Conservation (phyloP, 2,888 invertebrate genomes). For the Lithophane socia region DNA sequence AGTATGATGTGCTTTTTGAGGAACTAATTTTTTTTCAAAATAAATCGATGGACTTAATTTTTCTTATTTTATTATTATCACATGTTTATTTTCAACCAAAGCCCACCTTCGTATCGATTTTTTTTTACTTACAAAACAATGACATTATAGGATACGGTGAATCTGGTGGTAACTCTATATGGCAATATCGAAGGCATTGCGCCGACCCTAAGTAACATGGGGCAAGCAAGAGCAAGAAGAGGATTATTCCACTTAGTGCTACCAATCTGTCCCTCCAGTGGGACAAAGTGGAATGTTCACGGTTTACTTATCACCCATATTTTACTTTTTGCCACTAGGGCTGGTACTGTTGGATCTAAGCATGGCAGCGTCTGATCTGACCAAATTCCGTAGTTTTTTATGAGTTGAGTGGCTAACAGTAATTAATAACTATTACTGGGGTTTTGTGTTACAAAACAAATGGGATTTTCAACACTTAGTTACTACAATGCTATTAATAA, state of each 20-base stretch:
- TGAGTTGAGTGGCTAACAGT: too few species aligned
- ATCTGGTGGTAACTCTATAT: background rate
- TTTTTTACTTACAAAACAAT: background rate
- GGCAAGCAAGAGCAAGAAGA: too few species aligned
- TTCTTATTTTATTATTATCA: conserved; percentile 48
- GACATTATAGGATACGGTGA: background rate
- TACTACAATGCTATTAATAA: background rate
- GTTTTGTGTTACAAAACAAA: background rate
- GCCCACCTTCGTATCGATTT: background rate
- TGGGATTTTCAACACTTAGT: background rate
- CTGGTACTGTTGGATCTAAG: too few species aligned
- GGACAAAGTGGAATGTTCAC: too few species aligned
- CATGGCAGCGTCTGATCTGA: too few species aligned
- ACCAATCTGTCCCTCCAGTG: too few species aligned
- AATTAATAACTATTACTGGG: background rate
- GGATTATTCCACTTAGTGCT: too few species aligned
- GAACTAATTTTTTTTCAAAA: conserved; percentile 78
- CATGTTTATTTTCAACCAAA: conserved; percentile 2
- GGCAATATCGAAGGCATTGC: too few species aligned
- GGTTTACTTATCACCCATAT: too few species aligned
- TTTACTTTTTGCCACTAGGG: too few species aligned
- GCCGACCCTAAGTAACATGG: too few species aligned
- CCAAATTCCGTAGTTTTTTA: too few species aligned
- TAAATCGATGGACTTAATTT: conserved; percentile 81
- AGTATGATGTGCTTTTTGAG: conserved; percentile 79